A percentile compares a stretch with the other conserved stretches of the same genome.
Conservation (phyloP, 2,888 invertebrate genomes). For the Agriotes lineatus region DNA sequence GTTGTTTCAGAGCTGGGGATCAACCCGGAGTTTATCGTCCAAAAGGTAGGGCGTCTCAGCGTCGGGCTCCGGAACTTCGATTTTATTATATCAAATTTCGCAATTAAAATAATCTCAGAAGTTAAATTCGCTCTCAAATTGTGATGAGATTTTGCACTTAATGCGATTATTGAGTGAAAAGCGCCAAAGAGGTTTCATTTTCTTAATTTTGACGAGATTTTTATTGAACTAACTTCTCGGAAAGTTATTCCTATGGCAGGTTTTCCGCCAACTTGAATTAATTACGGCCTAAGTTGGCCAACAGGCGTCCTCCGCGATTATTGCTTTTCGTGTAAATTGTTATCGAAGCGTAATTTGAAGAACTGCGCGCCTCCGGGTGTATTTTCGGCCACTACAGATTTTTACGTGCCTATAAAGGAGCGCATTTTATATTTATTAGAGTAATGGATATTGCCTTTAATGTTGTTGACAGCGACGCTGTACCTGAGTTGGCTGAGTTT, state of each 20-base stretch:
- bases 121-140: conserved; percentile 42
- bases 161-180: conserved; percentile 46
- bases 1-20: conserved; percentile 55
- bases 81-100: conserved; percentile 42
- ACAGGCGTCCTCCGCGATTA: conserved; percentile 28
- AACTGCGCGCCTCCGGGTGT: neutral
- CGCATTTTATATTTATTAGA: neutral
- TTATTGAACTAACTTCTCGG: conserved; percentile 40
- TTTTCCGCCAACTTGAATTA: conserved; percentile 35
- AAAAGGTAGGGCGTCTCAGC: conserved; percentile 50
- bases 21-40: conserved; percentile 56
- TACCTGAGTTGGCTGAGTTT: conserved; percentile 3
- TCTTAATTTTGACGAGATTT: conserved; percentile 42
- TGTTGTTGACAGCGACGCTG: neutral
- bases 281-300: conserved; percentile 30
- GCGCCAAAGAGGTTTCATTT: conserved; percentile 41
- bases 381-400: neutral
- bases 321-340: conserved; percentile 24
- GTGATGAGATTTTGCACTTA: conserved; percentile 45
- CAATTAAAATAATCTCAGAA: conserved; percentile 44
- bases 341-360: neutral
- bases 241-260: conserved; percentile 39
- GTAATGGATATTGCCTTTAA: neutral
- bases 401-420: neutral
- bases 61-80: conserved; percentile 13